Evolutionary conservation across 2,888 invertebrate genomes (phyloP).

Genomic region (Notocelia uddmanniana): DNA sequence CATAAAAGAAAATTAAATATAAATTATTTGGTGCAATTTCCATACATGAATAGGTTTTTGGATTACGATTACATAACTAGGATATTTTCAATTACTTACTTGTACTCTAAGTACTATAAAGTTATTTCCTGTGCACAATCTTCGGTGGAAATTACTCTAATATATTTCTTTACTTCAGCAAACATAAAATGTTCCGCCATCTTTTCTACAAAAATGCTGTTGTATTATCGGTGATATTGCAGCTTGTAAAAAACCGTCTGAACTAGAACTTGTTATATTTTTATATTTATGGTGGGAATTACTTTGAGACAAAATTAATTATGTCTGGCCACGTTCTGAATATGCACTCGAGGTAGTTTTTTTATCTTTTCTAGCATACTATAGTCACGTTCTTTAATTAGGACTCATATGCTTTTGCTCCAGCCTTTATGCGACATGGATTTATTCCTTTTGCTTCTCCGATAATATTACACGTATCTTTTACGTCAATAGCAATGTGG

Average conservation of each 20-base stretch:
- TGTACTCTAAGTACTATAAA: not conserved
- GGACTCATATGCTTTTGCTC: not conserved
- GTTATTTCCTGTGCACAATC: not conserved
- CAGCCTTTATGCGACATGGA: constrained; percentile 1
- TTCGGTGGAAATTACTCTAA: too few species aligned
- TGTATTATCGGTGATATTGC: not conserved
- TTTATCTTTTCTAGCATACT: not conserved
- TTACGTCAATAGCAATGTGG: not conserved
- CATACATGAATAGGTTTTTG: not conserved
- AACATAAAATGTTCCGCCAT: not conserved
- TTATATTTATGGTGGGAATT: not conserved
- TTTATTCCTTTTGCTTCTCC: constrained; percentile 2
- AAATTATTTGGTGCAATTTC: too few species aligned
- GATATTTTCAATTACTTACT: not conserved
- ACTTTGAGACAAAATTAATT: constrained; percentile 13
- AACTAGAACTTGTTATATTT: not conserved
- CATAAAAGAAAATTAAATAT: too few species aligned
- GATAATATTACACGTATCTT: not conserved
- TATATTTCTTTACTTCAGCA: not conserved
- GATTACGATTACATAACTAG: too few species aligned
- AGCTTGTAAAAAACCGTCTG: not conserved
- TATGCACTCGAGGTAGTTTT: constrained; percentile 4
- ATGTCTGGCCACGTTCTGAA: constrained; percentile 26
- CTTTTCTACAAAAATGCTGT: not conserved
- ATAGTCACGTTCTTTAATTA: constrained; percentile 28